Conservation (phyloP, 2,113 vertebrate species). For the Pedionomus torquatus region DNA sequence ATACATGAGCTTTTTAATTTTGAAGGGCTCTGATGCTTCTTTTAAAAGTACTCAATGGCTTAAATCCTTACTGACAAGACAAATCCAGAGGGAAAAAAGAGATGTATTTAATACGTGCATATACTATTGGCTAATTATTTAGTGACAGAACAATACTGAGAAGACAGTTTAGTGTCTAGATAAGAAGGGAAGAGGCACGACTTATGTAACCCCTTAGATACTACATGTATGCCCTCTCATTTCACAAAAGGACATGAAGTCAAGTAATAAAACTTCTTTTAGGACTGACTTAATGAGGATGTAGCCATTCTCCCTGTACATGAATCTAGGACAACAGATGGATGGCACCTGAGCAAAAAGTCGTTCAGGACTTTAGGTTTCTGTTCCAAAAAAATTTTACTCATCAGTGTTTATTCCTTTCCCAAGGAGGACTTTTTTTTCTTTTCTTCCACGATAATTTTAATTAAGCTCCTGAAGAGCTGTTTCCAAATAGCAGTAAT, state of each 20-base stretch:
- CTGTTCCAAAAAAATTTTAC: neutral
- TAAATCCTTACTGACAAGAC: neutral
- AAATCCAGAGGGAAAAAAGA: neutral
- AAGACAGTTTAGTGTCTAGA: neutral
- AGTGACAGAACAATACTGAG: neutral
- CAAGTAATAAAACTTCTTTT: neutral
- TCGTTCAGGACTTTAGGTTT: neutral
- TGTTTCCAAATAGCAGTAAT: neutral
- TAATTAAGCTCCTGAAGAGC: neutral
- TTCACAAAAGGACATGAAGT: neutral
- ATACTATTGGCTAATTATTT: neutral
- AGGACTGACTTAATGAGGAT: neutral
- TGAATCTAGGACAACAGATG: neutral
- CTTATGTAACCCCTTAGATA: neutral
- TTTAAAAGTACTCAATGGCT: neutral
- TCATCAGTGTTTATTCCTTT: neutral
- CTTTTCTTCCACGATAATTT: neutral
- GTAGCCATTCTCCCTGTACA: neutral
- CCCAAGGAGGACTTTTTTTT: neutral
- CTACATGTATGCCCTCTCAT: neutral
- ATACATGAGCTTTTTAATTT: neutral
- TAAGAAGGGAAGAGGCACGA: neutral
- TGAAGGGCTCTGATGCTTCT: neutral
- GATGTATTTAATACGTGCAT: neutral
- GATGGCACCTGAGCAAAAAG: neutral